Evolutionary conservation across 2,113 vertebrate species (phyloP), one percentile per base, ranked within the genome.

Genomic region (Alaudala cheleensis): DNA sequence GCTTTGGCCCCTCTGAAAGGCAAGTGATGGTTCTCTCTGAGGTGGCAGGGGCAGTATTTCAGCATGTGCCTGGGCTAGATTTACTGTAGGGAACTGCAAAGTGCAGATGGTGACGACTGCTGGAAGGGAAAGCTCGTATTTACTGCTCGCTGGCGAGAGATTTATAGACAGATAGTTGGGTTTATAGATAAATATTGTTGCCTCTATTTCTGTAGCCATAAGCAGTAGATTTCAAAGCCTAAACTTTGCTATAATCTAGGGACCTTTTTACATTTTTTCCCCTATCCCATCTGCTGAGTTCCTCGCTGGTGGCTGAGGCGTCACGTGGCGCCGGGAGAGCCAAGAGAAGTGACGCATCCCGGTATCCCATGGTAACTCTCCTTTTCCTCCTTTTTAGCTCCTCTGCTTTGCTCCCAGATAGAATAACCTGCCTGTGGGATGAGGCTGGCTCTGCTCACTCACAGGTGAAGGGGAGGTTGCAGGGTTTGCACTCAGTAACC

Each of bases 341-440:
- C 92, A 90, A 84, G 84, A 94, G 81, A 23, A 85, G 87, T 96
- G 96, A 96, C 65, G 31, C 81, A 95, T 89, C 93, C 47, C 15
- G 70, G 90, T 96, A 71, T 95, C 96, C 95, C 92, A 76, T 94
- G 92, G 92, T 95, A 95, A 95, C 95, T 95, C 93, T 91, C 29
- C 45, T 61, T 81, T 89, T 12, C 80, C 76, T 87, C 26, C 1
- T 51, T 88, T 93, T 72, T 53, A 93, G 81, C 79, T 94, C 23
- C 0, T 77, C 61, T 76, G 53, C 85, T 80, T 33, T 57, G 88
- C 85, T 95, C 42, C 69, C 61, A 65, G 81, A 40, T 7, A 8
- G 70, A 81, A 82, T 40, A 85, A 85, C 61, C 53, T 39, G 73
- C 19, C 61, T 31, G 57, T 40, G 53, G 70, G n/a, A 23, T 87